Conservation (phyloP, 2,797 vertebrate species). For the Lepilemur septentrionalis region DNA sequence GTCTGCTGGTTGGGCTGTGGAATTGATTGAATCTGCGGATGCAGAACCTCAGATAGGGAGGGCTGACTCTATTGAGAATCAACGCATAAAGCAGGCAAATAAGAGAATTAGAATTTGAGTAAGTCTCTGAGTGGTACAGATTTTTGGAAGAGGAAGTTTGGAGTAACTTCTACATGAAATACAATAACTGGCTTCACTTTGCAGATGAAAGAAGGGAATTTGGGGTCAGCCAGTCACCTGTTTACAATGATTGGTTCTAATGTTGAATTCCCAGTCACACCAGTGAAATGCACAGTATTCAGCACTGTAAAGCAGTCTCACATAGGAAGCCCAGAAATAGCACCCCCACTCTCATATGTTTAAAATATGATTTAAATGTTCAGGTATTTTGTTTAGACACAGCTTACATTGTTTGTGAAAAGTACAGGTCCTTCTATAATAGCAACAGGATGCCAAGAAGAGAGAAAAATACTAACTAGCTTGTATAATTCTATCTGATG, state of each 20-base stretch:
- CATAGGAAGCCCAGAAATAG: not conserved
- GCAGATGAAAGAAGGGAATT: not conserved
- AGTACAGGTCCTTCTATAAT: not conserved
- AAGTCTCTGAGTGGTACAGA: not conserved
- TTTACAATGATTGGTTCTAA: not conserved
- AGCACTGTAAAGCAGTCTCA: not conserved
- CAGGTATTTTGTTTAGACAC: not conserved
- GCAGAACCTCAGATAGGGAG: too few species aligned
- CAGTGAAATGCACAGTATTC: not conserved
- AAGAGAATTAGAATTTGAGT: not conserved
- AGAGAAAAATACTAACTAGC: slow-evolving; percentile 31
- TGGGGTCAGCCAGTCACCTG: not conserved
- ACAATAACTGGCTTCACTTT: not conserved
- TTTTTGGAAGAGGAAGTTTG: not conserved
- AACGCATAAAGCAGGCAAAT: not conserved
- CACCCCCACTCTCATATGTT: not conserved
- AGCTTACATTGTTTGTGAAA: not conserved
- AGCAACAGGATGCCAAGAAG: not conserved
- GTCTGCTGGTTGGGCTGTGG: not conserved
- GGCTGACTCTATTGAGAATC: not conserved
- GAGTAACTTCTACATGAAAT: slow-evolving; percentile 5
- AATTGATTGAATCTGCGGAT: not conserved
- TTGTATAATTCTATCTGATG: not conserved
- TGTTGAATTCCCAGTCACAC: not conserved
- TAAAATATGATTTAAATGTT: slow-evolving; percentile 15